Evolutionary conservation across 1,140 invertebrate species (phyloP).

Genomic region (Achroia grisella): DNA sequence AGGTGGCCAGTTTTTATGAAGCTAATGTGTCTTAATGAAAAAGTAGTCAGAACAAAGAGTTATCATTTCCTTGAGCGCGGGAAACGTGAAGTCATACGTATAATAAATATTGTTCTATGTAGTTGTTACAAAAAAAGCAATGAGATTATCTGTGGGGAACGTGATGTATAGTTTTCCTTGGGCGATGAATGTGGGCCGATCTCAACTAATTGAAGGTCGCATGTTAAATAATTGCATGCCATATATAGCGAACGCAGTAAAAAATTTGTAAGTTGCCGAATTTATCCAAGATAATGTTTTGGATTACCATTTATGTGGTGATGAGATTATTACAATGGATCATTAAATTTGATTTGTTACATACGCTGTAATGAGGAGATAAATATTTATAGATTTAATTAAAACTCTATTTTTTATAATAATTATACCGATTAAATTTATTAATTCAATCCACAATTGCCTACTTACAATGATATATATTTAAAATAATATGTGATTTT

Average conservation of each 20-base stretch:
- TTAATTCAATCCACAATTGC: too few species aligned
- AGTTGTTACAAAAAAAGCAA: conserved; percentile 9
- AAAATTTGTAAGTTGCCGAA: conserved; percentile 11
- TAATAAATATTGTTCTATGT: conserved; percentile 14
- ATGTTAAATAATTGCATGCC: conserved; percentile 12
- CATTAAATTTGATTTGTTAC: neutral
- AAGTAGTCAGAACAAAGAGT: conserved; percentile 30
- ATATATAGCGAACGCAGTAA: conserved; percentile 18
- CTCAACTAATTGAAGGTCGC: conserved; percentile 34
- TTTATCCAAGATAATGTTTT: conserved; percentile 5
- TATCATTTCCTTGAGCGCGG: conserved; percentile 42
- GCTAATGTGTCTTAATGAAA: conserved; percentile 36
- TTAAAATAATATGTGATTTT: too few species aligned
- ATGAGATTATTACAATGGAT: neutral
- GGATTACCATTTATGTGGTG: neutral
- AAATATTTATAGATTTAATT: too few species aligned
- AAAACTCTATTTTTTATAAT: too few species aligned
- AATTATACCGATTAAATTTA: too few species aligned
- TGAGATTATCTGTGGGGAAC: conserved; percentile 16
- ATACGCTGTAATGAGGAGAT: too few species aligned
- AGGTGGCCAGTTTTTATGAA: conserved; percentile 33
- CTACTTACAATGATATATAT: too few species aligned
- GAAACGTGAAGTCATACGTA: conserved; percentile 32
- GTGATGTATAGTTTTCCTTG: conserved; percentile 28
- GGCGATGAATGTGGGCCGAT: conserved; percentile 31